These are phyloP conservation scores for Emys orbicularis DNA, from an alignment of 2,797 vertebrate genomes.

Conservation along the genomic window DNA sequence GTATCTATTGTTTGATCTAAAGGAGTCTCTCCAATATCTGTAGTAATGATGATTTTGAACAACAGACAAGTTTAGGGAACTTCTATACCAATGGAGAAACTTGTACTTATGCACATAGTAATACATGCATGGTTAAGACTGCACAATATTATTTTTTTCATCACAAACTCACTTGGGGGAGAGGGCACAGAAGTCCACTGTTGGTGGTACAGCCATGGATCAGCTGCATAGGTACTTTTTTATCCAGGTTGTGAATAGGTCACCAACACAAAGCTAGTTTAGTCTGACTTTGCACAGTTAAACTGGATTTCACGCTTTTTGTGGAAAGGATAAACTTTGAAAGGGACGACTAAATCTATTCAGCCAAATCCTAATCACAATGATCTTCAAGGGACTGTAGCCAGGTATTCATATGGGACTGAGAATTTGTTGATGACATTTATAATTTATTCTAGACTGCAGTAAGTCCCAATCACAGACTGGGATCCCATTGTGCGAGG, in stretches of 20 bases:
- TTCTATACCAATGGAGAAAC: not conserved
- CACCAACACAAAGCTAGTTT: not conserved
- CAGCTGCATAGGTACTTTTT: not conserved
- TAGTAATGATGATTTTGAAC: not conserved
- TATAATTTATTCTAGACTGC: not conserved
- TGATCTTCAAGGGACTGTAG: not conserved
- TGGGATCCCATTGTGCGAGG: not conserved
- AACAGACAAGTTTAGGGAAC: not conserved
- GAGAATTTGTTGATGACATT: not conserved
- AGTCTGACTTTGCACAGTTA: not conserved
- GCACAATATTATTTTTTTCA: not conserved
- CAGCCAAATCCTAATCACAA: not conserved
- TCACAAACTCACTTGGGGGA: not conserved
- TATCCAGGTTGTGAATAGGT: not conserved
- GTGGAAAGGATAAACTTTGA: not conserved
- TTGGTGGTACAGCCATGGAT: not conserved
- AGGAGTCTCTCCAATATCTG: not conserved
- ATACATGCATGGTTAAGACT: not conserved
- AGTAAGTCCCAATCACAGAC: not conserved
- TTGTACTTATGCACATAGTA: not conserved
- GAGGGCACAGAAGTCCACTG: not conserved
- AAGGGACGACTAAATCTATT: not conserved
- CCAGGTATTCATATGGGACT: not conserved
- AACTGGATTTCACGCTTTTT: not conserved
- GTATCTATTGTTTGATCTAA: not conserved